phyloP scores from a whole-genome alignment of 2,888 invertebrate genomes.

The Thera obeliscata region DNA sequence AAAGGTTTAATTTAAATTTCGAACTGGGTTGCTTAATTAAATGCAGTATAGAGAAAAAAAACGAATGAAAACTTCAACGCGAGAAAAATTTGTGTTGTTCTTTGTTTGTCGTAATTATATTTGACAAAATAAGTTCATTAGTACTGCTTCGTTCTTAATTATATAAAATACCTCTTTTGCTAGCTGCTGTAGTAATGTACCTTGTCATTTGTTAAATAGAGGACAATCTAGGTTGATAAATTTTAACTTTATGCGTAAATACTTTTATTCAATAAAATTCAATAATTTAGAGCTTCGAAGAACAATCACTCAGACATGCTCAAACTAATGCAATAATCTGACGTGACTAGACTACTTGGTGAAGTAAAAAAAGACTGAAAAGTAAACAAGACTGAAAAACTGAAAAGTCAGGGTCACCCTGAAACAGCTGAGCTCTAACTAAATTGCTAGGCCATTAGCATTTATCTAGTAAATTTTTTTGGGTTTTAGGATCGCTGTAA shows the following conservation, averaged over 20 bases:
- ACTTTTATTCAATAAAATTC: not conserved
- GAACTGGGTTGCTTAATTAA: no score
- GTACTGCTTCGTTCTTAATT: no score
- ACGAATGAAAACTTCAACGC: no score
- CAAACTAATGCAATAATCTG: conserved; percentile 15
- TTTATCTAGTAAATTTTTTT: not conserved
- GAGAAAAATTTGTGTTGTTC: no score
- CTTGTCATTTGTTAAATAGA: not conserved
- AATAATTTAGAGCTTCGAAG: conserved; percentile 1
- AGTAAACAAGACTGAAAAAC: not conserved
- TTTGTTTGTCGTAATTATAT: no score
- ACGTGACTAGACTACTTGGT: conserved; percentile 8
- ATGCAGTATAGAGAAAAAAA: no score
- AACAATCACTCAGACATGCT: conserved; percentile 4
- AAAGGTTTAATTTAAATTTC: no score
- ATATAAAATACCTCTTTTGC: no score
- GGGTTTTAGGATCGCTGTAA: not conserved
- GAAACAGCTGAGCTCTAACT: not conserved
- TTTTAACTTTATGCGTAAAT: not conserved
- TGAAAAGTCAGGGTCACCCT: not conserved
- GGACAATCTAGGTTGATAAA: not conserved
- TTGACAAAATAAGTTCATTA: no score
- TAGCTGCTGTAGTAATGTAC: no score
- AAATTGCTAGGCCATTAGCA: not conserved
- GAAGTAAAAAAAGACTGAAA: no score